phyloP scores from a whole-genome alignment of 2,888 invertebrate genomes.

The Ypsolopha scabrella region DNA sequence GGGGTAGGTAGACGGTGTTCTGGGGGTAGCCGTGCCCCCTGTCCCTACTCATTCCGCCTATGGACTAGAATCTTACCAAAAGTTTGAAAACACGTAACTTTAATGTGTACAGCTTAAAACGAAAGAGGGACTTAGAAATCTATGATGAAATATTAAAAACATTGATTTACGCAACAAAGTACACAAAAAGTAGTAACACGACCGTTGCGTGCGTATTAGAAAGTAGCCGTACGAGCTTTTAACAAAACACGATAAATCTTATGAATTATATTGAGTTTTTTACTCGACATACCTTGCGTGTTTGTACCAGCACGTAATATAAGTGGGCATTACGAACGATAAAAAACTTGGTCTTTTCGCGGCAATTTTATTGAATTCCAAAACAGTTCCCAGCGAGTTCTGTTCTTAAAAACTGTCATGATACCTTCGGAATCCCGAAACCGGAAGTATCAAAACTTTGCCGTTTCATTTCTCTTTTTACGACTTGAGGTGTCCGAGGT shows the following conservation, averaged over 20 bases:
- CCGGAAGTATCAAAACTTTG: not conserved
- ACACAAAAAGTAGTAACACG: not conserved
- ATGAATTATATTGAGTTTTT: constrained; percentile 29
- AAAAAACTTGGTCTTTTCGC: constrained; percentile 22
- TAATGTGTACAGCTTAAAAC: too few species aligned
- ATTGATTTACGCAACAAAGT: too few species aligned
- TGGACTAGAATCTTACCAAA: too few species aligned
- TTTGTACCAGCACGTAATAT: constrained; percentile 29
- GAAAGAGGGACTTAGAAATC: too few species aligned
- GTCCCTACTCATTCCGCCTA: too few species aligned
- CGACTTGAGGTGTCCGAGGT: not conserved
- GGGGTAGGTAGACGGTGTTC: too few species aligned
- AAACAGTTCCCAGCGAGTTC: constrained; percentile 18
- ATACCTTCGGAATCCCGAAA: constrained; percentile 7
- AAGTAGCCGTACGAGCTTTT: constrained; percentile 20
- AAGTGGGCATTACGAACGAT: constrained; percentile 26
- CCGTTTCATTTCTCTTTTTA: not conserved
- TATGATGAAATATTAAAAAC: too few species aligned
- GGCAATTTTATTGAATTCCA: constrained; percentile 18
- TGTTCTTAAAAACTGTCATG: constrained; percentile 19
- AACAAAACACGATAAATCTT: constrained; percentile 19
- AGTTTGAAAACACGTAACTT: too few species aligned
- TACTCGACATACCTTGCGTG: constrained; percentile 25
- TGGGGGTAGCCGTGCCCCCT: too few species aligned
- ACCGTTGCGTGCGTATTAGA: constrained; percentile 27